phyloP scores from a whole-genome alignment of 2,888 invertebrate species.

The Creontiades dilutus region DNA sequence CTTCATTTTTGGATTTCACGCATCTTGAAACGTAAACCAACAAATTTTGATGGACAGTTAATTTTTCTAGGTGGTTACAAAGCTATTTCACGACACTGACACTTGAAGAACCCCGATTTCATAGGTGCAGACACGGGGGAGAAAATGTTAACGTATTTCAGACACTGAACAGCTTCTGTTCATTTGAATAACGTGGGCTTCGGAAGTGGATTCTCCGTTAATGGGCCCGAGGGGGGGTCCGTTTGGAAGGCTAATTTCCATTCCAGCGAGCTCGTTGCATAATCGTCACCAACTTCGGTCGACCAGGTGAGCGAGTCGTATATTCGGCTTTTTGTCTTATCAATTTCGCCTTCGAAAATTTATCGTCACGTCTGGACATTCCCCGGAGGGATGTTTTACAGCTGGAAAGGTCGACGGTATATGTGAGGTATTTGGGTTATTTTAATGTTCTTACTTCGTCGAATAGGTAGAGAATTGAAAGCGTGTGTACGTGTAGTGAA shows the following conservation, averaged over 20 bases:
- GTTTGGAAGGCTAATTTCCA: conserved; percentile 16
- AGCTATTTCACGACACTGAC: no score
- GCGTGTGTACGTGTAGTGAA: no score
- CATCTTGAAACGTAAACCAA: no score
- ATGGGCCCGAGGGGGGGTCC: background rate
- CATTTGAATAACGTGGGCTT: conserved; percentile 7
- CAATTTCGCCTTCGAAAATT: conserved; percentile 1
- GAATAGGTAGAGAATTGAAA: no score
- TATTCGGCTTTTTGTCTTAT: background rate
- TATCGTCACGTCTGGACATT: background rate
- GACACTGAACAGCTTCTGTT: background rate
- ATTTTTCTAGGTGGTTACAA: no score
- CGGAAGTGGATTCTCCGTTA: background rate
- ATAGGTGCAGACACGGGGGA: no score
- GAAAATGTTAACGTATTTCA: no score
- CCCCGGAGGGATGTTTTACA: background rate
- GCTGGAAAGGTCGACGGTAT: background rate
- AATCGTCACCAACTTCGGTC: background rate
- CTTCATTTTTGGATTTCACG: no score
- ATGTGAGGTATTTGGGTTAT: no score
- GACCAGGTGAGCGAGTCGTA: background rate
- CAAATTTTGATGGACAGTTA: no score
- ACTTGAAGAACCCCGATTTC: no score
- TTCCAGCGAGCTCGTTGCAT: background rate
- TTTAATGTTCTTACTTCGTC: no score